Base-by-base conservation (phyloP, 2,888 invertebrate species). In the Barypeithes pellucidus region DNA sequence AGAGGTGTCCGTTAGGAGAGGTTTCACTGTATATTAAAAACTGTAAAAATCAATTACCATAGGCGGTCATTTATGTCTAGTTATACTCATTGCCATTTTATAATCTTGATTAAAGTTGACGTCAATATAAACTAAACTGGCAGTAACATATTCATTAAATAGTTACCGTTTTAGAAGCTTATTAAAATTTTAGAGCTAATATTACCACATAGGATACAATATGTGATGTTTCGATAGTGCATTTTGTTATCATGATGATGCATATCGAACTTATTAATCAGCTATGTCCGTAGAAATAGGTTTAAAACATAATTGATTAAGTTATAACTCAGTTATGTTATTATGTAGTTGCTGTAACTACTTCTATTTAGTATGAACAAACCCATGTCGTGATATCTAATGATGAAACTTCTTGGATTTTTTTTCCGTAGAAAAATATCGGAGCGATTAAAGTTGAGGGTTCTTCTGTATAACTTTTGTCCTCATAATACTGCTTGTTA, bases 131-230 rank as follows among this genome's bases (percentile, higher is more conserved):
- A 20, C 20, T 20, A 20, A 47, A 47, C 20, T 47, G 47, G 20
- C 47, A 47, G 47, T 20, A 47, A 47, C 47, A 47, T 47, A 20
- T 43, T 43, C 2, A 20, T 20, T 9, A 47, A 20, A 20, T 47
- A n/a, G 20, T 47, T 3, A 20, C 47, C 9, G 20, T 20, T 47
- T 47, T 47, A 20, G 11, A 20, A 20, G 20, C 18, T 47, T 24
- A 52, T 52, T 52, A 52, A 52, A 52, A 24, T 52, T 22, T 52
- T n/a, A 22, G 50, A 18, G n/a, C 2, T n/a, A 47, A 47, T 47
- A 20, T 18, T 7, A 20, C 20, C 11, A 47, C 47, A 47, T 9
- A 43, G 16, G 47, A 16, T 18, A 43, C n/a, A 12, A 43, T 43
- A 43, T 43, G 43, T 43, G 14, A 7, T 16, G 14, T 16, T 43